These are phyloP conservation scores for Cuculus canorus DNA, from an alignment of 2,797 vertebrate genomes.

Conservation along the genomic window DNA sequence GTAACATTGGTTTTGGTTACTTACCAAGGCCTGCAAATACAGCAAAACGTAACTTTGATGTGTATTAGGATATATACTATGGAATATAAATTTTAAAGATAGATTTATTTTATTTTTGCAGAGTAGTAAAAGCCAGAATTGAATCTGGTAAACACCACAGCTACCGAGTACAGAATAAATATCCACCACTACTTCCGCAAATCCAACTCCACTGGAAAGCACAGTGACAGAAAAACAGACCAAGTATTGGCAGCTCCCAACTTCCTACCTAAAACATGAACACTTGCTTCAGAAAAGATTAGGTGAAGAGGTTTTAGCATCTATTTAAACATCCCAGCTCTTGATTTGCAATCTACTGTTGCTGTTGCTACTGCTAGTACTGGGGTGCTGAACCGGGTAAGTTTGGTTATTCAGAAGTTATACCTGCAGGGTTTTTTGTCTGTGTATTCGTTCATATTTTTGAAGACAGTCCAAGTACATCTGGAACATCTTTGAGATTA, in stretches of 20 bases:
- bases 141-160: not conserved
- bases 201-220: not conserved
- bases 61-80: not conserved
- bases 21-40: not conserved
- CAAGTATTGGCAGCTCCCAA: not conserved
- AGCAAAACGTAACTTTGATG: not conserved
- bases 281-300: not conserved
- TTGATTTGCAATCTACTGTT: not conserved
- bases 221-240: not conserved
- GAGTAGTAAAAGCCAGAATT: not conserved
- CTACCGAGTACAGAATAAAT: not conserved
- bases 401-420: not conserved
- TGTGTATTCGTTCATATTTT: not conserved
- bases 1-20: not conserved
- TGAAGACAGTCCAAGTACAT: slow-evolving; percentile 29
- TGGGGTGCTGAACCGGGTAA: not conserved
- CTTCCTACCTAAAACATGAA: not conserved
- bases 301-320: not conserved
- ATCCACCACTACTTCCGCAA: not conserved
- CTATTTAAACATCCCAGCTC: not conserved
- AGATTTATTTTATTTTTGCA: not conserved
- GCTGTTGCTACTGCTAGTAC: not conserved
- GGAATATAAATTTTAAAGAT: not conserved
- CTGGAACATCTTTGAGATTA: slow-evolving; percentile 6
- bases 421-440: not conserved